These are phyloP conservation scores for Drosophila formosana DNA, from an alignment of 2,888 invertebrate genomes.

Conservation along the genomic window DNA sequence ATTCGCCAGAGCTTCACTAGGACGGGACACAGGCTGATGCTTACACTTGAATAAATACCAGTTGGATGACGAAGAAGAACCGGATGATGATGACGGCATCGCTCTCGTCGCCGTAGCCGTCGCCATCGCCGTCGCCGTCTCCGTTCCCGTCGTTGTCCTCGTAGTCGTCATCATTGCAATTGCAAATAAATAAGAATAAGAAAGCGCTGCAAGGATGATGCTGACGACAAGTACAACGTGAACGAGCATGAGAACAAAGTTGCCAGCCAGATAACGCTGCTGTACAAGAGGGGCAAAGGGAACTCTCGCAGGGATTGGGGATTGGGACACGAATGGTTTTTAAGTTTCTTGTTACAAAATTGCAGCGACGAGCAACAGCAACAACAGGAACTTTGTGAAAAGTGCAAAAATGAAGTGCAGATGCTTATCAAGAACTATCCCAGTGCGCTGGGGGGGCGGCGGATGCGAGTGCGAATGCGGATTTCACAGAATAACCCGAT, in stretches of 20 bases:
- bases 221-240: slow-evolving; percentile 52
- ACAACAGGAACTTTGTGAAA: slow-evolving; percentile 44
- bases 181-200: slow-evolving; percentile 80
- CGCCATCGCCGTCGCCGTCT: background rate
- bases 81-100: slow-evolving; percentile 67
- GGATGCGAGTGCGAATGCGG: background rate
- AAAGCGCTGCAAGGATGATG: slow-evolving; percentile 60
- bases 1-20: slow-evolving; percentile 51
- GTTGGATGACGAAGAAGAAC: slow-evolving; percentile 34
- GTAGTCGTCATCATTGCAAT: slow-evolving; percentile 68
- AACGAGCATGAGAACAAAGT: slow-evolving; percentile 45
- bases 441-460: background rate
- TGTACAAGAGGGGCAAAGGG: background rate
- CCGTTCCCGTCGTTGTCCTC: slow-evolving; percentile 7
- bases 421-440: slow-evolving; percentile 67
- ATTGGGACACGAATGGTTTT: slow-evolving; percentile 53
- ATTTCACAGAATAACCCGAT: slow-evolving; percentile 37
- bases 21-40: slow-evolving; percentile 55
- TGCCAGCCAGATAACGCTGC: slow-evolving; percentile 25
- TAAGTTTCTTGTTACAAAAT: slow-evolving; percentile 80
- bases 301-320: slow-evolving; percentile 31
- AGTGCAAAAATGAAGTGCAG: slow-evolving; percentile 81
- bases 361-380: slow-evolving; percentile 45
- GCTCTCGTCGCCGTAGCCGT: background rate
- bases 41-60: slow-evolving; percentile 79